Base-by-base conservation (phyloP, 2,888 invertebrate species). In the Ariolimax columbianus region DNA sequence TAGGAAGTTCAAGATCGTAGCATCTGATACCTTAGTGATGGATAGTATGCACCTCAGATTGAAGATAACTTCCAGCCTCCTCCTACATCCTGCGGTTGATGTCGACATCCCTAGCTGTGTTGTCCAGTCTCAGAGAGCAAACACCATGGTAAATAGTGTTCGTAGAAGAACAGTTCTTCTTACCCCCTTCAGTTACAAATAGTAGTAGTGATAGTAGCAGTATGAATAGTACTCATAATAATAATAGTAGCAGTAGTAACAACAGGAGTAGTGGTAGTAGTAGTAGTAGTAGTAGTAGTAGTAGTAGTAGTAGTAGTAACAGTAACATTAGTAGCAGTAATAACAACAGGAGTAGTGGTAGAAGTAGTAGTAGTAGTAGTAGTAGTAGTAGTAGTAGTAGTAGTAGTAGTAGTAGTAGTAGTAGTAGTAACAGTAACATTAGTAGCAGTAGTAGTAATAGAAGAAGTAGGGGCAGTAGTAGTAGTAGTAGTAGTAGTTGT, bases 401-500 rank as follows among this genome's bases (percentile, higher is more conserved):
- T 77, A 77, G 77, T 55, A 77, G 77, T 55, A 77, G 77, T 77
- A 55, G 80, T 43, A 80, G 80, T n/a, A 80, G 80, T 43, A 80
- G 80, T 43, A 80, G 80, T 68, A 80, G 80, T 80, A 80, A 55
- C 40, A 66, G 80, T 68, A 80, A 68, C 40, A 80, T 68, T 68
- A 80, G 66, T 68, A 68, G 80, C 33, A 80, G 80, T 68, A 80
- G 80, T 68, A 80, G 80, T 68, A 80, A 55, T 68, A 80, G 68
- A 26, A 68, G 68, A 33, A 79, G 79, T 33, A 63, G 63, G 9
- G 66, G 79, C 40, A 63, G 59, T 33, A 66, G 59, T 40, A 80
- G 30, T 38, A 79, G 79, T 79, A 66, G 79, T 79, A 79, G 79
- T 79, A 79, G 79, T 79, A 66, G 68, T 70, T 68, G 79, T 6